phyloP scores from a whole-genome alignment of 2,888 invertebrate genomes.

The Smittia sp. region DNA sequence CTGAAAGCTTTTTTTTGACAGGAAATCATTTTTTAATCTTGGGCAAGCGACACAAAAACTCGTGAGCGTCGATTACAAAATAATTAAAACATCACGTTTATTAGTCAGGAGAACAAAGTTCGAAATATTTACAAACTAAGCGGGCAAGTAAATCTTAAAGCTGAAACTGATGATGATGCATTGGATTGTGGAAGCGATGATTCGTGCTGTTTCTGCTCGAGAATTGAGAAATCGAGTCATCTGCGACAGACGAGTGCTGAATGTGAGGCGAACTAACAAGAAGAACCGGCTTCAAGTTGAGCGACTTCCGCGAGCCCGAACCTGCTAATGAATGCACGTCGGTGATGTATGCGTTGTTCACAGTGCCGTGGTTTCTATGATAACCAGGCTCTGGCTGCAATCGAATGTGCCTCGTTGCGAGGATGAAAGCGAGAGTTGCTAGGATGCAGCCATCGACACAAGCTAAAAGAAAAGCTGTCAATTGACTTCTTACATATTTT shows the following conservation, averaged over 20 bases:
- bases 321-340: conserved; percentile 82
- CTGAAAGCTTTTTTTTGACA: background rate
- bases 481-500: background rate
- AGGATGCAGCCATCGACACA: conserved; percentile 82
- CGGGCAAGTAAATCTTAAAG: conserved; percentile 50
- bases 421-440: conserved; percentile 86
- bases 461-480: conserved; percentile 48
- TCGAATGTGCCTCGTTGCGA: conserved; percentile 84
- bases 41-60: background rate
- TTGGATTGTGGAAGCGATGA: conserved; percentile 64
- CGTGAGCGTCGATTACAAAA: background rate
- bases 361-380: conserved; percentile 68
- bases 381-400: conserved; percentile 77
- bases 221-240: conserved; percentile 77
- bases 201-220: conserved; percentile 63
- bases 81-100: conserved; percentile 5
- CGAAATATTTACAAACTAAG: conserved; percentile 23
- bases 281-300: conserved; percentile 82
- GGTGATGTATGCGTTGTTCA: conserved; percentile 82
- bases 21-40: background rate
- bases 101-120: background rate
- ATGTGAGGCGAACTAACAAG: conserved; percentile 56
- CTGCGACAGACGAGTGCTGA: conserved; percentile 58
- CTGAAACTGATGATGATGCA: conserved; percentile 57
- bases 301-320: conserved; percentile 72